These are phyloP conservation scores for Clupea harengus DNA, from an alignment of 2,113 vertebrate genomes.

Conservation along the genomic window DNA sequence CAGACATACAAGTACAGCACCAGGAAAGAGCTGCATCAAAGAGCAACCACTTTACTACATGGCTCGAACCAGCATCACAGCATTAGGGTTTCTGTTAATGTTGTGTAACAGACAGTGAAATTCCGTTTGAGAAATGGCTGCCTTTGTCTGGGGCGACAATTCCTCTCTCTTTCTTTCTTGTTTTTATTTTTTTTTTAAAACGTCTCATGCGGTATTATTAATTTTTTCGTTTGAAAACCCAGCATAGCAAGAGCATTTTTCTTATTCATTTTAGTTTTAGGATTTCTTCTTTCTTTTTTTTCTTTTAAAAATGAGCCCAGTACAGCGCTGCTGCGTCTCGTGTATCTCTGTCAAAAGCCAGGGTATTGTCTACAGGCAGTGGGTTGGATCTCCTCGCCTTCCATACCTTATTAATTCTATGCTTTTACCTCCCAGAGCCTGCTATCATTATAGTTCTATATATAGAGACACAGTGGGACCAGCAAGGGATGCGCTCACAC, in stretches of 20 bases:
- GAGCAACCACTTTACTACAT: not conserved
- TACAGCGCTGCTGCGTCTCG: constrained; percentile 62
- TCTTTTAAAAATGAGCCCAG: constrained; percentile 47
- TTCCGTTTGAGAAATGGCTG: not conserved
- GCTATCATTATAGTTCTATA: constrained; percentile 77
- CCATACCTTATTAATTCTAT: constrained; percentile 72
- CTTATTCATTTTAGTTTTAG: not conserved
- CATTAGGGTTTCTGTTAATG: not conserved
- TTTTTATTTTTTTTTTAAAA: not conserved
- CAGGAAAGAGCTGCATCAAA: not conserved
- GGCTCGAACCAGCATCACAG: not conserved
- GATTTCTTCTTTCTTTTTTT: not conserved
- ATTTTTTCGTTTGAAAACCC: not conserved
- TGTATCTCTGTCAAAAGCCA: constrained; percentile 57
- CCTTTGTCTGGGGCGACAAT: not conserved
- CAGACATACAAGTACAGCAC: not conserved
- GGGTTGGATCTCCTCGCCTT: constrained; percentile 68
- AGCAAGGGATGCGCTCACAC: constrained; percentile 66
- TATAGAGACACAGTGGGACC: constrained; percentile 71
- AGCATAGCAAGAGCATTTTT: not conserved
- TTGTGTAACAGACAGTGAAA: not conserved
- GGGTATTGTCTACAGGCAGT: constrained; percentile 67
- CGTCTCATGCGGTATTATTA: not conserved
- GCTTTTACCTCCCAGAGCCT: constrained; percentile 72
- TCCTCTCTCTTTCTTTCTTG: not conserved